Conservation (phyloP, 2,888 invertebrate species). For the Apamea anceps region DNA sequence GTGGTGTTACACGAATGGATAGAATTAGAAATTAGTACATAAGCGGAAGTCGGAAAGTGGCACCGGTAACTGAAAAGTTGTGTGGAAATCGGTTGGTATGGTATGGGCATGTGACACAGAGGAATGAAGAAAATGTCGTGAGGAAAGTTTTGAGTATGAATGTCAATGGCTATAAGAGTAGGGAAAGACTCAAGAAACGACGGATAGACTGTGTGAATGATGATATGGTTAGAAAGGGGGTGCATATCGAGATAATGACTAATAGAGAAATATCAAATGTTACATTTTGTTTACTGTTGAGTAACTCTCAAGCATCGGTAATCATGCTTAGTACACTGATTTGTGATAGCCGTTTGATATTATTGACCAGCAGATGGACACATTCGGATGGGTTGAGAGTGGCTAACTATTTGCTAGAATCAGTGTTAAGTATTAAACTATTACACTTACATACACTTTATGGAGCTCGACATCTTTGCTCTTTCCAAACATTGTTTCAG, state of each 20-base stretch:
- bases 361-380: neutral
- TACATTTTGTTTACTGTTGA: neutral
- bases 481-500: no score
- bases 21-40: neutral
- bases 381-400: neutral
- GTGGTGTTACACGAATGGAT: neutral
- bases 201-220: neutral
- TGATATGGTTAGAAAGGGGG: neutral
- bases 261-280: neutral
- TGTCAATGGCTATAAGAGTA: neutral
- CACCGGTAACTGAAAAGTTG: neutral
- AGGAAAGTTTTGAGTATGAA: neutral
- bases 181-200: neutral
- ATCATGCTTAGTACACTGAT: neutral
- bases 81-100: neutral
- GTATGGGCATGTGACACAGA: neutral
- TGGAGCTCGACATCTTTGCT: no score
- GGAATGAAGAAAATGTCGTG: neutral
- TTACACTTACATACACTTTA: no score
- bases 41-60: neutral
- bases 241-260: neutral
- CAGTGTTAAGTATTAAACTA: neutral
- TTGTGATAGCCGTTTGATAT: conserved; percentile 27
- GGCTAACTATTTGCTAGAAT: neutral
- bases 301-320: neutral